Evolutionary conservation across 2,113 vertebrate genomes (phyloP).

Genomic region (Microcebus griseorufus): DNA sequence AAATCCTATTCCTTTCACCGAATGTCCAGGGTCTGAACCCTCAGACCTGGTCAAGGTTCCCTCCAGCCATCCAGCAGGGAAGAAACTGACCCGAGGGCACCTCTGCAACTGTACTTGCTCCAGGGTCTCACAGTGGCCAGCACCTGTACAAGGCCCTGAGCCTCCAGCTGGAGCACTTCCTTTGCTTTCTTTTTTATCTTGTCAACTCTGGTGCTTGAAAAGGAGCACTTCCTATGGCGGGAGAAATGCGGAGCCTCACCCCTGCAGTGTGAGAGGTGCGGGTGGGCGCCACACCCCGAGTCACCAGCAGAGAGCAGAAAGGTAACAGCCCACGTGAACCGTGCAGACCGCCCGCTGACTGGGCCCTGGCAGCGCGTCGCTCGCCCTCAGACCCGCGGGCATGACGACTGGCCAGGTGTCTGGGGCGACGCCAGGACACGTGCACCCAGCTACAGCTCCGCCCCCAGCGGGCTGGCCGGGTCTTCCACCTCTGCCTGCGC

Average conservation of each 20-base stretch:
- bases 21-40: neutral
- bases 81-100: neutral
- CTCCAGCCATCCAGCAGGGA: neutral
- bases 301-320: neutral
- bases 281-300: neutral
- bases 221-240: rapidly evolving
- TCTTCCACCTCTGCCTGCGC: neutral
- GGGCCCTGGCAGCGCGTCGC: no score
- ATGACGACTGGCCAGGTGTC: neutral
- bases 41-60: neutral
- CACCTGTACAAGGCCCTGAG: neutral
- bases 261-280: neutral
- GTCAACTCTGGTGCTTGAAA: no score
- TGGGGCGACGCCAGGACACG: neutral
- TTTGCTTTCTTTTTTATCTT: no score
- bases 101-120: neutral
- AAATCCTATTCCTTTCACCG: neutral
- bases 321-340: neutral
- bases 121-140: neutral
- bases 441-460: neutral
- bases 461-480: neutral
- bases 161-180: no score
- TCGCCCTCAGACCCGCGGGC: no score
- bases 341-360: neutral
- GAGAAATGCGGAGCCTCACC: neutral